Conservation (phyloP, 2,113 vertebrate genomes). For the Theristicus caerulescens region DNA sequence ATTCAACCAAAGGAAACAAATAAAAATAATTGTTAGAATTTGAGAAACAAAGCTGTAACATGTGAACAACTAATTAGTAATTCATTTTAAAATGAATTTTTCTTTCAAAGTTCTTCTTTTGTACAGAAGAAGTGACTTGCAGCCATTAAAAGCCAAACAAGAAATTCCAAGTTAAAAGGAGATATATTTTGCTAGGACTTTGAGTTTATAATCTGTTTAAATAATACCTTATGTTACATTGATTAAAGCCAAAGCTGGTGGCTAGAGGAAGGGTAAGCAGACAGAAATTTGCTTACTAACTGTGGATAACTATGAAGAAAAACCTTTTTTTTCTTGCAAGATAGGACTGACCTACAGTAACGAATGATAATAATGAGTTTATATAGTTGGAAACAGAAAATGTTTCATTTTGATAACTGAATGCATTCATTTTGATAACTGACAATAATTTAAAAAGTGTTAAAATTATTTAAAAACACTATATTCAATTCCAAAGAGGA, state of each 20-base stretch:
- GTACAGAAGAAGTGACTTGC: not conserved
- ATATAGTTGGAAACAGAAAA: not conserved
- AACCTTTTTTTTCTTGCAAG: not conserved
- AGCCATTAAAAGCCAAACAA: not conserved
- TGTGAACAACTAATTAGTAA: not conserved
- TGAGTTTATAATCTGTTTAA: not conserved
- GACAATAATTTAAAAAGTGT: not conserved
- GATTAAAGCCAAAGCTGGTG: not conserved
- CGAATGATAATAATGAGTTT: not conserved
- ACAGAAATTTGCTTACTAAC: not conserved
- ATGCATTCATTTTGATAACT: not conserved
- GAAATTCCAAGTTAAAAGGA: not conserved
- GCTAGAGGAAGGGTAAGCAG: not conserved
- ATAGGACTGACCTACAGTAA: fast-evolving
- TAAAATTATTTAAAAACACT: not conserved
- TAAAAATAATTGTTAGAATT: not conserved
- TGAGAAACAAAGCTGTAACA: not conserved
- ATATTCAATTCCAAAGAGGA: not conserved
- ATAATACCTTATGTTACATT: not conserved
- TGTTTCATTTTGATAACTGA: not conserved
- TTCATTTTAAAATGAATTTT: not conserved
- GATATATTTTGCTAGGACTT: not conserved
- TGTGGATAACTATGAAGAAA: not conserved
- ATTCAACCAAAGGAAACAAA: not conserved
- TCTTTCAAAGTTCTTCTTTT: not conserved